Evolutionary conservation across 1,140 invertebrate genomes (phyloP).

Genomic region (Aphaenogaster ashmeadi): DNA sequence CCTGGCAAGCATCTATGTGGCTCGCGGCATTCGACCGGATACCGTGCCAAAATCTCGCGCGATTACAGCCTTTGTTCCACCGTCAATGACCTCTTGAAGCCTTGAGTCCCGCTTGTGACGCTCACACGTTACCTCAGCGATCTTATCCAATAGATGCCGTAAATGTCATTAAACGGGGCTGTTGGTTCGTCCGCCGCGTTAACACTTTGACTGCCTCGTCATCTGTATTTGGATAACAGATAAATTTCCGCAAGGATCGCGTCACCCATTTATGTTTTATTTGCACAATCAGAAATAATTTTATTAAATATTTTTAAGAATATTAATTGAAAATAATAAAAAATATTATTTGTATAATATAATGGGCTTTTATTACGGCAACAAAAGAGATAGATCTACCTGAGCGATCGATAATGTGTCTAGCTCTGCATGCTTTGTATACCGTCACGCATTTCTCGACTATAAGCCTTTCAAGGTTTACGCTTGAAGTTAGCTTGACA

Average conservation of each 20-base stretch:
- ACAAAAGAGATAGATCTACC: neutral
- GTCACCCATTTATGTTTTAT: neutral
- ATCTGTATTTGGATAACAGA: neutral
- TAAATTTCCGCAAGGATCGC: neutral
- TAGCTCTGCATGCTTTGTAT: neutral
- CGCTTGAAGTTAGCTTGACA: neutral
- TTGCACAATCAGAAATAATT: neutral
- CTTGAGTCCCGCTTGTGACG: neutral
- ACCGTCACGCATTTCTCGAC: neutral
- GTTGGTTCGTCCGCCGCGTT: neutral
- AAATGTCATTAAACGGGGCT: slow-evolving; percentile 15
- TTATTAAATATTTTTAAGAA: neutral
- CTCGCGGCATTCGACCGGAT: slow-evolving; percentile 21
- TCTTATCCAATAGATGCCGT: slow-evolving; percentile 5
- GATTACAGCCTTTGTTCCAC: slow-evolving; percentile 47
- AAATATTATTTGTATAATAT: neutral
- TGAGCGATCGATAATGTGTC: neutral
- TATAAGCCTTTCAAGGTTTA: neutral
- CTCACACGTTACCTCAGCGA: neutral
- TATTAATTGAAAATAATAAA: neutral
- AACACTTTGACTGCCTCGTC: neutral
- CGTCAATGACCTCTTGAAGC: slow-evolving; percentile 31
- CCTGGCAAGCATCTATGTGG: slow-evolving; percentile 69
- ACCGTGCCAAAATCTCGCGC: slow-evolving; percentile 64
- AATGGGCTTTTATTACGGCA: neutral